Evolutionary conservation across 64 coral and sea anemone genomes (phyloP), one percentile per base, ranked within the genome.

Genomic region (Stichodactyla helianthus): DNA sequence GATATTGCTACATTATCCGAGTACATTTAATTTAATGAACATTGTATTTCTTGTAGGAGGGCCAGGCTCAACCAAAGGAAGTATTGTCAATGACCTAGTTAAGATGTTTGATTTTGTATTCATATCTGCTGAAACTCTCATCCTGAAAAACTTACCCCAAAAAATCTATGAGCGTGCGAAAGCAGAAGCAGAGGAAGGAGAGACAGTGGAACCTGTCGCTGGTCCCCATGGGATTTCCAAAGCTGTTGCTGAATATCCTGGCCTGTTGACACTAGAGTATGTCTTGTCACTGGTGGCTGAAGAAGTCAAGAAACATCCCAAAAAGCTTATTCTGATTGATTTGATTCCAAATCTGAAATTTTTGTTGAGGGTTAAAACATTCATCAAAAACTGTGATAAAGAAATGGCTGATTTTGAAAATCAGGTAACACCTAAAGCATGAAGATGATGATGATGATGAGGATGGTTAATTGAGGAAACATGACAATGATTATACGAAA

Each of bases 11-110:
- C 35, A 44, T 44, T 44, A 44, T 44, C 35, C 4, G 35, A 44
- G 4, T 44, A 44, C 2, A 44, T 44, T 44, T 44, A 44, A 44
- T 44, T 44, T 44, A 44, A 44, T 3, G 2, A 2, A 44, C 35
- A 44, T 44, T 31, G 35, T 28, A 27, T 19, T 88, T 11, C 54
- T 89, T 85, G n/a, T 56, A 96, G 94, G 94, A 87, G 94, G 94
- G 87, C 94, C 94, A 81, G 94, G 94, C 19, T 96, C 94, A 74
- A 82, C 91, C 10, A 96, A 96, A 96, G 94, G 94, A 52, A 88
- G 91, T 53, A 89, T 93, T 50, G 88, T 96, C 7, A 96, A 96
- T 85, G 94, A 96, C 70, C 78, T 96, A 44, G 74, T 78, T 44
- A 77, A 82, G 8, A 96, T 96, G 94, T 96, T 96, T 88, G 91